Conservation (phyloP, 1,140 invertebrate species). For the Papilio polyxenes region DNA sequence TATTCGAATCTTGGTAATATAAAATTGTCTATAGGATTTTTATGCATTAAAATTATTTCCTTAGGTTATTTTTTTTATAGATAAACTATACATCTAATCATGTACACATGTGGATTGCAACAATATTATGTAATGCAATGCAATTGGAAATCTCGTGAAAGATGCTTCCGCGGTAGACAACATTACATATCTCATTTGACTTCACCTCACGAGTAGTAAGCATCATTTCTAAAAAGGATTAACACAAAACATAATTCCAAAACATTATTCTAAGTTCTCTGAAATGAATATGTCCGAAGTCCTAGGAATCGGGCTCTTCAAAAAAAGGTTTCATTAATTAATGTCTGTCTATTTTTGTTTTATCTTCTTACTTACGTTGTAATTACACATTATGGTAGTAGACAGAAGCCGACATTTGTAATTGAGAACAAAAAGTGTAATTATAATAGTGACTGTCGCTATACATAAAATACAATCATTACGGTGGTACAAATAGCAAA, state of each 20-base stretch:
- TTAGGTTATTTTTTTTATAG: neutral
- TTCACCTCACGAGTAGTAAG: neutral
- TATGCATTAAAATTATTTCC: no score
- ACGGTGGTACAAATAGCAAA: conserved; percentile 15
- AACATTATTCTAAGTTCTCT: neutral
- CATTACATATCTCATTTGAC: neutral
- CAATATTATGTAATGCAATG: neutral
- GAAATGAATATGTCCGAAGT: neutral
- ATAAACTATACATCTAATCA: neutral
- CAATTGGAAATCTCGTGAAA: neutral
- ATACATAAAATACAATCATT: neutral
- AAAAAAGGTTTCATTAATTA: neutral
- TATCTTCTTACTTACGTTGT: neutral
- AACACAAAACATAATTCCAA: neutral
- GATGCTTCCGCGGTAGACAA: neutral
- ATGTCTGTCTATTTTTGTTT: neutral
- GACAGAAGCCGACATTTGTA: conserved; percentile 16
- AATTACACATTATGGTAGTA: neutral
- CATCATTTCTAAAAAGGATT: neutral
- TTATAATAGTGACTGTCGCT: conserved; percentile 1
- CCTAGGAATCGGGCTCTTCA: neutral
- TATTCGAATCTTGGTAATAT: neutral
- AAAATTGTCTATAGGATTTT: no score
- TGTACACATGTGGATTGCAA: neutral
- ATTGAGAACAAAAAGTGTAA: conserved; percentile 16